phyloP scores from a whole-genome alignment of 2,113 vertebrate genomes.

The Pithys albifrons region DNA sequence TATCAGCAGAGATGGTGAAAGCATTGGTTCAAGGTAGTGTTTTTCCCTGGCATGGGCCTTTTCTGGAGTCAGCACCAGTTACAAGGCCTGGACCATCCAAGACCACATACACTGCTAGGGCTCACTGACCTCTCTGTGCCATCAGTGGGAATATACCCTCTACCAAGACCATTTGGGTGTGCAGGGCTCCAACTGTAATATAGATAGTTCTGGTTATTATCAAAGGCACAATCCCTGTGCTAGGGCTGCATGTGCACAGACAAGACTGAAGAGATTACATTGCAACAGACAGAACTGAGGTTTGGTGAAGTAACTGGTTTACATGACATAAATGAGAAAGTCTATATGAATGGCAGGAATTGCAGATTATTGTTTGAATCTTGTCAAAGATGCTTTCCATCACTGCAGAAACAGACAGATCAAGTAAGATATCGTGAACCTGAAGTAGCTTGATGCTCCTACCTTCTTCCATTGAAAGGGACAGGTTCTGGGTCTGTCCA shows the following conservation, averaged over 20 bases:
- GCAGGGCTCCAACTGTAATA: not conserved
- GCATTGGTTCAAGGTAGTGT: not conserved
- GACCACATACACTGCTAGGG: not conserved
- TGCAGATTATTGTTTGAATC: not conserved
- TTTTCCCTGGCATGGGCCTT: not conserved
- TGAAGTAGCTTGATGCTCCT: not conserved
- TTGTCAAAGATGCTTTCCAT: not conserved
- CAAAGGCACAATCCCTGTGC: not conserved
- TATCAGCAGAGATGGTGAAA: not conserved
- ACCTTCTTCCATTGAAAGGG: not conserved
- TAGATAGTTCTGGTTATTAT: not conserved
- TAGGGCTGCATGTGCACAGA: fast-evolving
- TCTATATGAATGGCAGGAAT: not conserved
- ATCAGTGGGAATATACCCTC: not conserved
- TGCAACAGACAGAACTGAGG: not conserved
- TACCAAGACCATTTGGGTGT: not conserved
- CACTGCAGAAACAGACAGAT: not conserved
- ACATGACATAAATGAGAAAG: not conserved
- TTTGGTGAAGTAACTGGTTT: not conserved
- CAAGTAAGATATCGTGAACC: fast-evolving
- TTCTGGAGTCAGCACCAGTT: not conserved
- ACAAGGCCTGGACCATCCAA: not conserved
- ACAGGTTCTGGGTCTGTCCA: not conserved
- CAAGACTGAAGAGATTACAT: not conserved
- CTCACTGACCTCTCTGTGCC: not conserved